phyloP scores from a whole-genome alignment of 2,113 vertebrate species.

The Puffinus mauretanicus region DNA sequence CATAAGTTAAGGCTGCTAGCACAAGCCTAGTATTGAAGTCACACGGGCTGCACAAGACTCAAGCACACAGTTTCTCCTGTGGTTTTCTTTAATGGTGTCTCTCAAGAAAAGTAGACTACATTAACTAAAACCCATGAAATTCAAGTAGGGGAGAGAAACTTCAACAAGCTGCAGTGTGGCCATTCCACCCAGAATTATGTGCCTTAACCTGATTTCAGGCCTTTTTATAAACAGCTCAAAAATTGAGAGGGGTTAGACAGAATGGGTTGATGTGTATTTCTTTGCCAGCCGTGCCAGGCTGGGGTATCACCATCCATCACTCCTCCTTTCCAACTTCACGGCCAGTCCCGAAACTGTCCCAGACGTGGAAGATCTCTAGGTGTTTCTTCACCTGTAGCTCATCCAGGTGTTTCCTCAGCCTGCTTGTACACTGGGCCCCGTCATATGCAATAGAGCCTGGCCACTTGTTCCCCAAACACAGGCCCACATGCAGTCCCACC shows the following conservation, averaged over 20 bases:
- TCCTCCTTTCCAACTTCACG: neutral
- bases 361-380: neutral
- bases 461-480: neutral
- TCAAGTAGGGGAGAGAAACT: neutral
- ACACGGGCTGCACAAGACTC: fast-evolving
- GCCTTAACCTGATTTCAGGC: neutral
- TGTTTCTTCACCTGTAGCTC: neutral
- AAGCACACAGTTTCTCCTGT: neutral
- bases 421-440: neutral
- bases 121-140: neutral
- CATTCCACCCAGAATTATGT: neutral
- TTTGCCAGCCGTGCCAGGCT: neutral
- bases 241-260: neutral
- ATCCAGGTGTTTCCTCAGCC: neutral
- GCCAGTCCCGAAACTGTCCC: neutral
- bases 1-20: fast-evolving
- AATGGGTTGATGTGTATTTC: neutral
- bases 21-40: neutral
- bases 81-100: neutral
- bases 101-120: neutral
- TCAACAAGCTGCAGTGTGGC: neutral
- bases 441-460: fast-evolving
- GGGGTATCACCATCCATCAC: neutral
- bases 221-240: neutral
- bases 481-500: neutral